Base-by-base conservation (phyloP, 2,888 invertebrate genomes). In the Drosophila imparisetae region DNA sequence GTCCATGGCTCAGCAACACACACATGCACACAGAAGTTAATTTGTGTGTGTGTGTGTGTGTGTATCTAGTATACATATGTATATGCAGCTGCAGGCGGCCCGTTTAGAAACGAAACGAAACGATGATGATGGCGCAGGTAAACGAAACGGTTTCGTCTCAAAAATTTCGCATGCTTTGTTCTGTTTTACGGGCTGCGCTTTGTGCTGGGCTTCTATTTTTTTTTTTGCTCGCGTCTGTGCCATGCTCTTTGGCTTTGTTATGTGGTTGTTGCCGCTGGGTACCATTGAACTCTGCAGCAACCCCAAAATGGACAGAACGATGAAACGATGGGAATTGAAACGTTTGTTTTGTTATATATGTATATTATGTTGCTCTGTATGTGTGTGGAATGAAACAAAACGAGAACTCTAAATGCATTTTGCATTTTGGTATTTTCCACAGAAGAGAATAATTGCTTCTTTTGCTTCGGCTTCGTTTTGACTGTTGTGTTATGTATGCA, bases 241-340 rank as follows among this genome's bases (percentile, higher is more conserved):
- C 78, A 73, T 85, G 83, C 82, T 82, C 82, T 82, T 82, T 83
- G 82, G 75, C 62, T 75, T 66, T 73, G 75, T 72, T 83, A 15
- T 45, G 75, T 75, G 66, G 79, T 77, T 81, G 82, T 75, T 70
- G 67, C 78, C 66, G 64, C 72, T 78, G 84, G 84, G 84, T 88
- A 85, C 84, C 84, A 85, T 85, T 85, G 84, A 85, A 85, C 84
- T 85, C 88, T 87, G 86, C 67, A 59, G 78, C 82, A 84, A 81
- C 83, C 83, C 83, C 81, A 75, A 85, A 65, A 30, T 67, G 67
- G 53, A 68, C 54, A 69, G 64, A 64, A 36, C n/a, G 13, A 38
- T 61, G 83, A 75, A 87, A 84, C 78, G 78, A 49, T 72, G 65
- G 66, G 75, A 86, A 84, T 66, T 66, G 87, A 68, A 87, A 84